Base-by-base conservation (phyloP, 1,140 invertebrate species). In the Drosophila santomea region DNA sequence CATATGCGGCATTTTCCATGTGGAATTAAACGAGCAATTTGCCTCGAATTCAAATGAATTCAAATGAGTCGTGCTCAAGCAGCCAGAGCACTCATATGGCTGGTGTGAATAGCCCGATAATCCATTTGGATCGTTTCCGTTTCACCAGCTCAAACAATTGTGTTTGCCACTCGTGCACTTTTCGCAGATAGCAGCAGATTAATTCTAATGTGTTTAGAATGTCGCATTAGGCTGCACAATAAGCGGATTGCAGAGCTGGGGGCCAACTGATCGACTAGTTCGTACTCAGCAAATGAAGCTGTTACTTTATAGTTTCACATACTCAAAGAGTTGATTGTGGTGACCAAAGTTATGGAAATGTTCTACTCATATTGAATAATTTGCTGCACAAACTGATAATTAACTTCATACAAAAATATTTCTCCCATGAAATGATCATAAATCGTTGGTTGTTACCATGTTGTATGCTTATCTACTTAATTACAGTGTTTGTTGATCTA, bases 171-270 rank as follows among this genome's bases (percentile, higher is more conserved):
- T 72, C 74, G 71, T 82, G 80, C 64, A 57, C 45, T 17, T 25
- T n/a, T 35, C 4, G 23, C 39, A 79, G 81, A 84, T 85, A 84
- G 77, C 75, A 74, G 81, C 50, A 57, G 58, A 68, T 80, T 80
- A 85, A 35, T 62, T n/a, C 25, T 62, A 62, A 85, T 85, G 80
- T 85, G 67, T 85, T 84, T 85, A 80, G 81, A 85, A 80, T 73
- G 77, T 66, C 64, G 45, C 67, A 66, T 64, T 77, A 73, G 68
- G 25, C 57, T 32, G 6, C 47, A n/a, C 36, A 66, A 58, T 35
- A 36, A 35, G 20, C 51, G 35, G 60, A 74, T 52, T 45, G 20
- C 11, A 45, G 1, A 14, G 41, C 10, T 35, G 5, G 11, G 10
- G 35, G n/a, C 1, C 10, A 10, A 15, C 1, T 35, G 4, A 71